Evolutionary conservation across 2,113 vertebrate species (phyloP).

Genomic region (Leptodactylus fuscus): DNA sequence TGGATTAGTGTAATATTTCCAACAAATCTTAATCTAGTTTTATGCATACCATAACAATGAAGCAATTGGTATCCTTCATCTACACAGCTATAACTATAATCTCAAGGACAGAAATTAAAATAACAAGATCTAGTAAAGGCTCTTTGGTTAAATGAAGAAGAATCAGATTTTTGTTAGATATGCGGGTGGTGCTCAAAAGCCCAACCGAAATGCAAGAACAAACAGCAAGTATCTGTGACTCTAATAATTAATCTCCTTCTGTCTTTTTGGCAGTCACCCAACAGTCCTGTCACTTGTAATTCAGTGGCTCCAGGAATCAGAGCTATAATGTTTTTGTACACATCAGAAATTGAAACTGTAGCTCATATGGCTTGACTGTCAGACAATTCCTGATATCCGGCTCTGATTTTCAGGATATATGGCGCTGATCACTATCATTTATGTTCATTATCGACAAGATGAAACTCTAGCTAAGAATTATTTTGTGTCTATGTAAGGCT

Average conservation of each 20-base stretch:
- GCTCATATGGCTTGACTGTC: constrained; percentile 1
- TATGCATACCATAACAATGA: too few relatives aligned
- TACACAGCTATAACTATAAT: background rate
- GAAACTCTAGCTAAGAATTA: background rate
- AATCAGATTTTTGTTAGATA: constrained; percentile 18
- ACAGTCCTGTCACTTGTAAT: constrained; percentile 46
- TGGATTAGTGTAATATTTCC: too few relatives aligned
- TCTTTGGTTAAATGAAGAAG: background rate
- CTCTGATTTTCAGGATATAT: background rate
- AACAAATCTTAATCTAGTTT: too few relatives aligned
- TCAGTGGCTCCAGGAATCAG: constrained; percentile 30
- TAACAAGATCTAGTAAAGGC: background rate
- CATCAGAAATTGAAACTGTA: constrained; percentile 28
- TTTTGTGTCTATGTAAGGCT: background rate
- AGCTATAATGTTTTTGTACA: constrained; percentile 13
- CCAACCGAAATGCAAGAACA: constrained; percentile 46
- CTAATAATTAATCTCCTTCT: constrained; percentile 56
- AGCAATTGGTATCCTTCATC: background rate
- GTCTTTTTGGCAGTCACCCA: constrained; percentile 46
- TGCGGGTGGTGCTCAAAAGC: constrained; percentile 17
- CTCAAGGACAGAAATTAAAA: background rate
- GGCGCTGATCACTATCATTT: background rate
- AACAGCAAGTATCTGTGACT: constrained; percentile 45
- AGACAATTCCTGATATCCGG: background rate
- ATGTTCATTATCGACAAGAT: background rate